Conservation (phyloP, 2,797 vertebrate species). For the Dendrocincla fuliginosa region DNA sequence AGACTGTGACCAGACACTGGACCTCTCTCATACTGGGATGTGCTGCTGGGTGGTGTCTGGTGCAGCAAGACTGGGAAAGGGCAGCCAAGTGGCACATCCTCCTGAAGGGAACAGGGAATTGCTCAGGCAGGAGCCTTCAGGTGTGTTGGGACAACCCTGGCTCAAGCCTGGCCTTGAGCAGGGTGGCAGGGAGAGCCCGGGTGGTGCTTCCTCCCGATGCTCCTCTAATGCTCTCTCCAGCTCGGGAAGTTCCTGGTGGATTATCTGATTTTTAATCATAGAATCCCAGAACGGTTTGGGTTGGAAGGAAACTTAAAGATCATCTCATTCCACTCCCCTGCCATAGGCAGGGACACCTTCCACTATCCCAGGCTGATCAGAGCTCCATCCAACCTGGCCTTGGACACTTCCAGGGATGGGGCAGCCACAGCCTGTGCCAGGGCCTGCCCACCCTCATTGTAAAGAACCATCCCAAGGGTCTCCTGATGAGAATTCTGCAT, state of each 20-base stretch:
- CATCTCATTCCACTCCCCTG: not conserved
- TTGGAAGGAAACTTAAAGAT: not conserved
- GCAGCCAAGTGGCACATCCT: rapidly evolving
- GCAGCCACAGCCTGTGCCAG: not conserved
- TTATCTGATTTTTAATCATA: not conserved
- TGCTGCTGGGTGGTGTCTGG: not conserved
- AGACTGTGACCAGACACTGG: rapidly evolving
- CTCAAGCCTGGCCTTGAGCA: not conserved
- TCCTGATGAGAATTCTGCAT: not conserved
- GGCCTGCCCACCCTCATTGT: rapidly evolving
- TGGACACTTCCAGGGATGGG: not conserved
- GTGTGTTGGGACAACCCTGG: not conserved
- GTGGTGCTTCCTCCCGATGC: rapidly evolving
- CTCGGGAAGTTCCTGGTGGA: not conserved
- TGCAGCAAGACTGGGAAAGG: not conserved
- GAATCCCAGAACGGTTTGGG: not conserved
- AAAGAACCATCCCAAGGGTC: not conserved
- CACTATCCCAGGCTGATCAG: rapidly evolving
- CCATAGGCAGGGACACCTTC: not conserved
- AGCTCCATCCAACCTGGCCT: rapidly evolving
- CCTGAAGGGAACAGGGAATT: not conserved
- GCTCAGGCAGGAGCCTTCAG: not conserved
- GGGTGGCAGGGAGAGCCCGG: not conserved
- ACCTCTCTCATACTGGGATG: rapidly evolving
- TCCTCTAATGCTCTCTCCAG: not conserved